Percentiles rank a stretch among this genome's conserved stretches.
These are phyloP conservation scores for Eupithecia dodoneata DNA, from an alignment of 2,888 invertebrate genomes.

Conservation along the genomic window DNA sequence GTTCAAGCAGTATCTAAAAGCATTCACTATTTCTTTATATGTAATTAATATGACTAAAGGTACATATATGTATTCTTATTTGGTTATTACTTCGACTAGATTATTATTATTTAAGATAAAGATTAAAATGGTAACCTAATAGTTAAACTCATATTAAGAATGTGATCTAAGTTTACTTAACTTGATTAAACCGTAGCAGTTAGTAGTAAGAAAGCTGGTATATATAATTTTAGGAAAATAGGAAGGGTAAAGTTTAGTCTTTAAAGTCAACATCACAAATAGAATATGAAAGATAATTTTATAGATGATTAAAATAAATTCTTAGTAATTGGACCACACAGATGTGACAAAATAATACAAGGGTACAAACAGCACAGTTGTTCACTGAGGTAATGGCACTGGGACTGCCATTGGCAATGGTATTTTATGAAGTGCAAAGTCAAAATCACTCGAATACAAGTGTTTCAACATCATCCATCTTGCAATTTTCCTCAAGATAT, in stretches of 20 bases:
- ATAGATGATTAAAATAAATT: slow-evolving; percentile 45
- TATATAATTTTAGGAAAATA: slow-evolving; percentile 35
- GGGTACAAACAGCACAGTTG: slow-evolving; percentile 1
- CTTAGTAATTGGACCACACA: slow-evolving; percentile 63
- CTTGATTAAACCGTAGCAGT: slow-evolving; percentile 1
- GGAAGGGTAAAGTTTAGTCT: slow-evolving; percentile 14
- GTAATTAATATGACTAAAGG: not conserved
- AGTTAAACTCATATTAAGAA: not conserved
- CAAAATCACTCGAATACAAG: slow-evolving; percentile 1
- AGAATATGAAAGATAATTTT: slow-evolving; percentile 21
- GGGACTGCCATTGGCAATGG: too few species aligned
- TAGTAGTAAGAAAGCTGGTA: not conserved
- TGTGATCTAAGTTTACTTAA: not conserved
- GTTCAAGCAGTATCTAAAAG: not conserved
- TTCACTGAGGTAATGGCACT: slow-evolving; percentile 12
- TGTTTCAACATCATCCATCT: slow-evolving; percentile 15
- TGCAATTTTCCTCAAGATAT: slow-evolving; percentile 60
- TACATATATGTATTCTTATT: not conserved
- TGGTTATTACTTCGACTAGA: slow-evolving; percentile 3
- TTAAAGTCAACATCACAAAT: slow-evolving; percentile 18
- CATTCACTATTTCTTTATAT: not conserved
- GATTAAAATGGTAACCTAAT: not conserved
- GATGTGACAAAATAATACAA: slow-evolving; percentile 39
- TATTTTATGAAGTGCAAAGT: not conserved
- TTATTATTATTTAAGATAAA: slow-evolving; percentile 1